Percentiles rank a stretch among this genome's conserved stretches.
These are phyloP conservation scores for Nothocercus nigrocapillus DNA, from an alignment of 2,113 vertebrate genomes.

Conservation along the genomic window DNA sequence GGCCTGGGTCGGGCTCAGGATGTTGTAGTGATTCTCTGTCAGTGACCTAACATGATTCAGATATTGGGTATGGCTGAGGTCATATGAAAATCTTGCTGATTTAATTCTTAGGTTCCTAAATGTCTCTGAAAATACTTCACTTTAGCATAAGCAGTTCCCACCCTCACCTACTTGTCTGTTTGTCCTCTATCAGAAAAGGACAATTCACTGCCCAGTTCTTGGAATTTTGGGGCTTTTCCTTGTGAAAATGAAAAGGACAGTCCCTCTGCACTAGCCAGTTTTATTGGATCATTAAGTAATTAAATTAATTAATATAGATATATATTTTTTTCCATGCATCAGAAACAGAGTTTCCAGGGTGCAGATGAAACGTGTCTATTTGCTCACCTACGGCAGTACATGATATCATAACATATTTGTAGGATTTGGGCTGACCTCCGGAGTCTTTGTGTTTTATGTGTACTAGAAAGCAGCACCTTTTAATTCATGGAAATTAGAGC, in stretches of 20 bases:
- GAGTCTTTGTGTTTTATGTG: background rate
- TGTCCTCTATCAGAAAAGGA: background rate
- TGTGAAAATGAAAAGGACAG: background rate
- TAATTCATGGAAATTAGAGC: background rate
- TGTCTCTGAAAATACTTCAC: background rate
- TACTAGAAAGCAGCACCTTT: background rate
- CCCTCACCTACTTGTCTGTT: background rate
- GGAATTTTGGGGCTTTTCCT: background rate
- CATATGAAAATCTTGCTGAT: background rate
- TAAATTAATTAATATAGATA: background rate
- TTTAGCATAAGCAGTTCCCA: background rate
- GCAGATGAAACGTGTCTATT: background rate
- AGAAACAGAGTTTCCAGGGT: background rate
- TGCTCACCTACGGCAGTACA: background rate
- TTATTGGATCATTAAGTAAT: background rate
- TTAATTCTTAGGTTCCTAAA: background rate
- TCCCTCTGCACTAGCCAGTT: background rate
- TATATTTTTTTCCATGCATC: background rate
- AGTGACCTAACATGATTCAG: background rate
- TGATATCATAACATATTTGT: rapidly evolving
- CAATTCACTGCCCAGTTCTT: background rate
- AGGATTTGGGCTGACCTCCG: background rate
- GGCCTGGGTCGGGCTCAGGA: background rate
- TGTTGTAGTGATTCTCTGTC: background rate
- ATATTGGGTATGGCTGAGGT: background rate